Evolutionary conservation across 92 coral and sea anemone species (phyloP).

Genomic region (Montipora capitata): DNA sequence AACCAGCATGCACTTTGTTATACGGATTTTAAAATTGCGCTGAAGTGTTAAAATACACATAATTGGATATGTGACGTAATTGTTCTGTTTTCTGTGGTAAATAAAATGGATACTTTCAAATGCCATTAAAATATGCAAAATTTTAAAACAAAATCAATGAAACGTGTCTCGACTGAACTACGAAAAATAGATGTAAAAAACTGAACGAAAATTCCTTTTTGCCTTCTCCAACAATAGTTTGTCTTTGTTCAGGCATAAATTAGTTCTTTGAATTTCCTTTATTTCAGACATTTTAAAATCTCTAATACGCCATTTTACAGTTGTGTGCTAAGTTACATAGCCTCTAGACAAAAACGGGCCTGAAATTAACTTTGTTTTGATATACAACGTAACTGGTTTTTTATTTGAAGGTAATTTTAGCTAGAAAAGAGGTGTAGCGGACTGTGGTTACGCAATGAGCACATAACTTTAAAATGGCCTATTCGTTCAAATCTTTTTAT

Average conservation of each 20-base stretch:
- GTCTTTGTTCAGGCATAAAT: background rate
- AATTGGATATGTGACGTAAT: conserved; percentile 11
- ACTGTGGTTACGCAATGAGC: too few species aligned
- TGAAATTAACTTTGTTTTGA: too few species aligned
- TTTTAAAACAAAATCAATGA: conserved; percentile 48
- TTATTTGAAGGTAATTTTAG: too few species aligned
- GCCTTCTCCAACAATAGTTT: conserved; percentile 23
- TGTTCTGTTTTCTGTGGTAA: conserved; percentile 34
- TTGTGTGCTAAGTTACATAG: too few species aligned
- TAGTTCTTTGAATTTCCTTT: background rate
- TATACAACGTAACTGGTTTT: too few species aligned
- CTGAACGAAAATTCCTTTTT: conserved; percentile 34
- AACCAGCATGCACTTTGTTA: conserved; percentile 58
- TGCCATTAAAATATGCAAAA: conserved; percentile 43
- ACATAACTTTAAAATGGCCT: too few species aligned
- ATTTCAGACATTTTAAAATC: background rate
- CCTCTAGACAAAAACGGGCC: too few species aligned
- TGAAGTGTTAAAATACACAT: conserved; percentile 29
- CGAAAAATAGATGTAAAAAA: conserved; percentile 58
- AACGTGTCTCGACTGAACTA: conserved; percentile 47
- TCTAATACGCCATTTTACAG: too few species aligned
- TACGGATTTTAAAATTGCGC: conserved; percentile 50
- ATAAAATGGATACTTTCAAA: conserved; percentile 45
- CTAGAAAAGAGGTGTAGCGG: too few species aligned
- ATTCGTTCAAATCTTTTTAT: background rate